Conservation (phyloP, 2,113 vertebrate species). For the Oreotrochilus melanogaster region DNA sequence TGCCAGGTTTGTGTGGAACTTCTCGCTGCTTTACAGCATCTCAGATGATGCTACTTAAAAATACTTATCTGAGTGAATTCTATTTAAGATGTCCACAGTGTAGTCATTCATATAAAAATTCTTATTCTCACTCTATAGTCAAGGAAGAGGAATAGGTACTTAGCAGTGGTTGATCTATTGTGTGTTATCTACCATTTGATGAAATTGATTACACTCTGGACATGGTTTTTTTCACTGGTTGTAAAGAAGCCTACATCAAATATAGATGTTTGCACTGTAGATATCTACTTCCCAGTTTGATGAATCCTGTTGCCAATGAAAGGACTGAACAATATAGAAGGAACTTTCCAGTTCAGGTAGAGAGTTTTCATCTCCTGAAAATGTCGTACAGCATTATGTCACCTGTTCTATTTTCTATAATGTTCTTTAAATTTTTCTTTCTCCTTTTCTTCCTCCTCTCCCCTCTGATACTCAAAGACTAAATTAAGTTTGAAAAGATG, state of each 20-base stretch:
- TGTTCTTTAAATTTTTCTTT: neutral
- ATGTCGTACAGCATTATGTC: neutral
- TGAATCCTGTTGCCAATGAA: neutral
- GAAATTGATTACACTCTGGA: neutral
- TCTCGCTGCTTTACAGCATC: neutral
- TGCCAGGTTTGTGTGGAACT: neutral
- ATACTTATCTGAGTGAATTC: neutral
- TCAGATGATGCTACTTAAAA: neutral
- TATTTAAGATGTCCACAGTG: neutral
- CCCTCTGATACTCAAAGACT: neutral
- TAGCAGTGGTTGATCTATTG: neutral
- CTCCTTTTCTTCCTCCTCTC: neutral
- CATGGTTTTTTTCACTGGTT: neutral
- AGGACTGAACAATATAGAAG: neutral
- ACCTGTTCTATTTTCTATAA: neutral
- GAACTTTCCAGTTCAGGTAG: neutral
- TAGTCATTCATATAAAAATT: neutral
- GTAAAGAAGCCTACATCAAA: neutral
- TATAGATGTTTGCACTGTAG: neutral
- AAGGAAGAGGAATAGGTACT: neutral
- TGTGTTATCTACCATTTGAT: neutral
- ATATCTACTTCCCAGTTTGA: neutral
- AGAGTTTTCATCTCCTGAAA: neutral
- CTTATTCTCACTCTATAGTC: neutral
- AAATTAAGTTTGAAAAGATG: neutral